Evolutionary conservation across 2,797 vertebrate genomes (phyloP).

Genomic region (Dipus sagitta): DNA sequence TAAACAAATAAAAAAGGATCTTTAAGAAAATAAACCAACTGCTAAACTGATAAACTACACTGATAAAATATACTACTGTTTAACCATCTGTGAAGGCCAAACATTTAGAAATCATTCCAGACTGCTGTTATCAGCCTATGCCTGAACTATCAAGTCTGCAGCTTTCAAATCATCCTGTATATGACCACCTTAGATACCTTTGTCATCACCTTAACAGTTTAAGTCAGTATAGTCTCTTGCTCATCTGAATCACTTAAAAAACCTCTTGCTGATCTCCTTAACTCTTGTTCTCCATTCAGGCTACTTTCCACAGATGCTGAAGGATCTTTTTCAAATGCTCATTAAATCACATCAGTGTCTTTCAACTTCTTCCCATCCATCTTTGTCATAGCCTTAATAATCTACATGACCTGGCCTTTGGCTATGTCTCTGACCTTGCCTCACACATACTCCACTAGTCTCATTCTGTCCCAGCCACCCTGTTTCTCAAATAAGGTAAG

Average conservation of each 20-base stretch:
- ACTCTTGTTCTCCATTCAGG: background rate
- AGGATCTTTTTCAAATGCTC: background rate
- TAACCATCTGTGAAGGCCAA: slow-evolving; percentile 16
- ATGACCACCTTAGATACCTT: background rate
- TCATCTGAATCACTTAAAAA: slow-evolving; percentile 1
- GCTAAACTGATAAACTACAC: background rate
- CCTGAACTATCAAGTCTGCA: background rate
- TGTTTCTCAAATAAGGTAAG: background rate
- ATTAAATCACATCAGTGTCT: background rate
- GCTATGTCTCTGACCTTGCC: background rate
- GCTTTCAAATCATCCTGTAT: background rate
- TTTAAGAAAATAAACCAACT: slow-evolving; percentile 35
- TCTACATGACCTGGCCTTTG: background rate
- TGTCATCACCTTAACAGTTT: background rate
- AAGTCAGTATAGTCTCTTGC: background rate
- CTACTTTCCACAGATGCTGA: background rate
- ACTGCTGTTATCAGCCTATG: background rate
- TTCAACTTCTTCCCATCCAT: background rate
- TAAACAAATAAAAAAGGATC: no score
- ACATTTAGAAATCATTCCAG: background rate
- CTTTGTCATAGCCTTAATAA: background rate
- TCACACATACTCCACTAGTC: background rate
- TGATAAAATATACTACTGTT: background rate
- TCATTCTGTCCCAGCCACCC: background rate
- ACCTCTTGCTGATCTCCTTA: background rate